Percentiles rank a stretch among this genome's conserved stretches.
phyloP scores from a whole-genome alignment of 2,797 vertebrate genomes.

The Acanthurus lineatus region DNA sequence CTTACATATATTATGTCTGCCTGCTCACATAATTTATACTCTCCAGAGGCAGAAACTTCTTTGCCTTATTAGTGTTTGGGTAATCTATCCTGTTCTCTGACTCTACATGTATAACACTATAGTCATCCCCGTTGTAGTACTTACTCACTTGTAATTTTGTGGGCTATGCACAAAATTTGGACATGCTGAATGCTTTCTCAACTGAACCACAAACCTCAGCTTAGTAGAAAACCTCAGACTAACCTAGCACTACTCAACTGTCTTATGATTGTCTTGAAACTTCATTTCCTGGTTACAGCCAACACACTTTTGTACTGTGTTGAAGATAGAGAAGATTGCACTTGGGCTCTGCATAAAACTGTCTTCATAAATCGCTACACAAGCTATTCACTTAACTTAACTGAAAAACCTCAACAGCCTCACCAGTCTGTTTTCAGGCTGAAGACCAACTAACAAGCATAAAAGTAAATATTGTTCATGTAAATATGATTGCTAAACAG shows the following conservation, averaged over 20 bases:
- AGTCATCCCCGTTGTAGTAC: too few relatives aligned
- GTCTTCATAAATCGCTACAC: too few relatives aligned
- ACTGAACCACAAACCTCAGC: background rate
- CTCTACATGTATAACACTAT: background rate
- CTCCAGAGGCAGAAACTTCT: background rate
- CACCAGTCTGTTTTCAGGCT: background rate
- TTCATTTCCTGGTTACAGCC: too few relatives aligned
- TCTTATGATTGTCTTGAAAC: too few relatives aligned
- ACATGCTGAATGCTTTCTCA: background rate
- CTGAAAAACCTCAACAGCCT: too few relatives aligned
- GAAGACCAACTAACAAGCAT: slow-evolving; percentile 1
- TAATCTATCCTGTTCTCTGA: background rate
- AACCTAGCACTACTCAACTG: background rate
- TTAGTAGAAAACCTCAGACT: background rate
- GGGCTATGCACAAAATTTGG: background rate
- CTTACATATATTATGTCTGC: background rate
- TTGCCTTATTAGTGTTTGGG: background rate
- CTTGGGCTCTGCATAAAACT: too few relatives aligned
- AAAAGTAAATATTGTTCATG: slow-evolving; percentile 8
- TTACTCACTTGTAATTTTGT: background rate
- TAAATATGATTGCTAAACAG: slow-evolving; percentile 12
- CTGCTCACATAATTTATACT: background rate
- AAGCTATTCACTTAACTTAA: too few relatives aligned
- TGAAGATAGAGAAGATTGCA: too few relatives aligned
- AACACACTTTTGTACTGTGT: too few relatives aligned